These are phyloP conservation scores for Lepus europaeus DNA, from an alignment of 2,113 vertebrate species.

Conservation along the genomic window DNA sequence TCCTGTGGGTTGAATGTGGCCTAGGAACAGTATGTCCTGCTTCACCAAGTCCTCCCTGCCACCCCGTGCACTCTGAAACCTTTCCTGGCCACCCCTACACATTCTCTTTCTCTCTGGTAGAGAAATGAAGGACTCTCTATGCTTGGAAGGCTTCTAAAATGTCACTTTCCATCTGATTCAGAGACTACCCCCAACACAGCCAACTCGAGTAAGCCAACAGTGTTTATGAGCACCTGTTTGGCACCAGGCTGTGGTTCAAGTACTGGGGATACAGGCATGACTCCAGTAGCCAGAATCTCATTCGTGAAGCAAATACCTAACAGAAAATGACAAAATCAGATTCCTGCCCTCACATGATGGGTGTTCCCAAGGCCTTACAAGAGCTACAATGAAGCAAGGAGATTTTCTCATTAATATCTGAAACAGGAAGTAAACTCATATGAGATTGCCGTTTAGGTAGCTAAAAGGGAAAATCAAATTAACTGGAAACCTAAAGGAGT, in stretches of 20 bases:
- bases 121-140: not conserved
- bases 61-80: not conserved
- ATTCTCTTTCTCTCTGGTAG: not conserved
- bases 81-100: not conserved
- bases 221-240: not conserved
- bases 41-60: not conserved
- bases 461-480: not conserved
- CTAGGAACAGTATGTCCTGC: not conserved
- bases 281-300: not conserved
- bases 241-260: not conserved
- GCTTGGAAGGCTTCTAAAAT: slow-evolving; percentile 38
- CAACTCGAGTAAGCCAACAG: slow-evolving; percentile 21
- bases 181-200: not conserved
- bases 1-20: not conserved
- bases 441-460: not conserved
- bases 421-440: not conserved
- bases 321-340: slow-evolving; percentile 34
- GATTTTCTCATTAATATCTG: slow-evolving; percentile 41
- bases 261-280: not conserved
- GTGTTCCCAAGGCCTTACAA: not conserved
- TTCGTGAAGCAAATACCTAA: not conserved
- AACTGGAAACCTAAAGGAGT: not conserved
- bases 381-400: not conserved
- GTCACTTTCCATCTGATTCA: slow-evolving; percentile 31
- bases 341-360: not conserved